phyloP scores from a whole-genome alignment of 2,113 vertebrate genomes.

The Anguilla rostrata region DNA sequence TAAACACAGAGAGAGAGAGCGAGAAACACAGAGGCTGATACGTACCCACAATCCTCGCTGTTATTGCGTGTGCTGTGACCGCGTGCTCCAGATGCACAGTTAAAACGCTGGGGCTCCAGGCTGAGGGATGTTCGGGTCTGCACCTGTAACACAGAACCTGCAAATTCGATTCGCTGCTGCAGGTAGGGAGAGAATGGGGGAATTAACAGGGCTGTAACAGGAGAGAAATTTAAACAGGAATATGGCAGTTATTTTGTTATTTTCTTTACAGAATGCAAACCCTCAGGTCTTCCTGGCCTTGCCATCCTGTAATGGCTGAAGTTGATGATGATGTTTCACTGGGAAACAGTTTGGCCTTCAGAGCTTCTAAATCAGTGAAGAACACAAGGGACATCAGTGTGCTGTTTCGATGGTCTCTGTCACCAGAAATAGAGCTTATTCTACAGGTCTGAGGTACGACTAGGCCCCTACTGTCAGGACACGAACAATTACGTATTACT shows the following conservation, averaged over 20 bases:
- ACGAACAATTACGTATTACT: too few species aligned
- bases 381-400: too few species aligned
- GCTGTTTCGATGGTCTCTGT: too few species aligned
- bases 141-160: too few species aligned
- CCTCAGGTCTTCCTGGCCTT: too few species aligned
- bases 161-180: too few species aligned
- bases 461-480: too few species aligned
- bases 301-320: not conserved
- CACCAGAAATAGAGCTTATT: too few species aligned
- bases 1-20: not conserved
- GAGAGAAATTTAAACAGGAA: not conserved
- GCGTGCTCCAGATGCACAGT: not conserved
- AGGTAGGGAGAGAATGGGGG: too few species aligned
- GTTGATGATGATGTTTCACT: not conserved
- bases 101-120: not conserved
- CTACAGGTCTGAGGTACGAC: too few species aligned
- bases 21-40: not conserved
- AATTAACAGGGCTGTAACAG: too few species aligned
- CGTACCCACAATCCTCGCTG: not conserved
- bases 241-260: not conserved
- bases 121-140: not conserved
- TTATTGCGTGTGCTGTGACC: not conserved
- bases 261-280: not conserved
- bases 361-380: too few species aligned
- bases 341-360: not conserved